Base-by-base conservation (phyloP, 2,888 invertebrate genomes). In the Neocrepidodera transversa region DNA sequence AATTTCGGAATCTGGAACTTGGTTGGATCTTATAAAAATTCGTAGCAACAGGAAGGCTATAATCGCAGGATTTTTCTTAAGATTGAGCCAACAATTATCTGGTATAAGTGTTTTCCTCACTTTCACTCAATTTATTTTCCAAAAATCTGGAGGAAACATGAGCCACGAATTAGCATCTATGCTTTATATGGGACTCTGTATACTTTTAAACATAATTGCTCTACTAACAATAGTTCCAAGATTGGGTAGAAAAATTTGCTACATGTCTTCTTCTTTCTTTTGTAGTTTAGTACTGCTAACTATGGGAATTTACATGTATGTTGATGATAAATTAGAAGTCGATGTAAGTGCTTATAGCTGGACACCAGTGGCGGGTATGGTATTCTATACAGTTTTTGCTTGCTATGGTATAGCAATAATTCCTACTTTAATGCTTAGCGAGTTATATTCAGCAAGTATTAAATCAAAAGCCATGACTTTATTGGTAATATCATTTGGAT, bases 101-200 rank as follows among this genome's bases (percentile, higher is more conserved):
- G 78, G 78, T 6, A 65, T 73, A 20, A 56, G 65, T 1, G 65
- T 70, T 1, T 74, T 77, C 56, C 59, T 64, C 1, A 66, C 69
- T 0, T 75, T 75, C 47, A 71, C 74, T 1, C 74, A 76, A 48
- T 69, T 68, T 28, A 73, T 79, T 47, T 79, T 79, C 53, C 65
- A 71, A 36, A 69, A 74, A 68, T 71, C 76, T 8, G 76, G 76
- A 20, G 74, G 74, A 7, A 65, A 71, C 43, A 59, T 78, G 1
- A 71, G 71, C 2, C 69, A 75, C 7, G 72, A 68, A 52, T 60
- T 67, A 4, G 74, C 75, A 1, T 67, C 76, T 1, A 76, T 76
- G 32, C 70, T 76, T 8, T 73, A 47, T 18, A 54, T 71, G 20
- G 69, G 68, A 4, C 51, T 68, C 1, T 48, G 64, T 13, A 60